Evolutionary conservation across 2,797 vertebrate species (phyloP).

Genomic region (Strix occidentalis): DNA sequence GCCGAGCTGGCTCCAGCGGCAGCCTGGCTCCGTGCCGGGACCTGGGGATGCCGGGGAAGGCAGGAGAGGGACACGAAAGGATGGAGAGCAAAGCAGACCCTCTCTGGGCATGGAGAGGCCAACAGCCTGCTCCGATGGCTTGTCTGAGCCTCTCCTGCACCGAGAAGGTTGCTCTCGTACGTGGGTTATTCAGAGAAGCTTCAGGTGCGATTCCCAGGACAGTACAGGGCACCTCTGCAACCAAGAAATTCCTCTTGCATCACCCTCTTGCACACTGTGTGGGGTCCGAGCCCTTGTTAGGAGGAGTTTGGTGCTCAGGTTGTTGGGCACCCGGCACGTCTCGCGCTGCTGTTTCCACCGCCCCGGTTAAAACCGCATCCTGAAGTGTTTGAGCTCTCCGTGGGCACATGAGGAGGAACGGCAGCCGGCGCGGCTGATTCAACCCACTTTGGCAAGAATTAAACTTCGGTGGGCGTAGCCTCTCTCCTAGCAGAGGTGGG

Average conservation of each 20-base stretch:
- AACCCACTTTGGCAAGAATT: background rate
- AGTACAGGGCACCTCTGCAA: background rate
- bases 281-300: background rate
- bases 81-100: background rate
- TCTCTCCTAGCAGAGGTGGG: background rate
- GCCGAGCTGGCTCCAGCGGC: background rate
- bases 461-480: background rate
- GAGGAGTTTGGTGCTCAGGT: background rate
- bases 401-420: rapidly evolving
- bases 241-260: background rate
- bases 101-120: background rate
- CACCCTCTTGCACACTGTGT: rapidly evolving
- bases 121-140: background rate
- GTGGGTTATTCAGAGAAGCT: background rate
- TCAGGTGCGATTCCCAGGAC: background rate
- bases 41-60: background rate
- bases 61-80: background rate
- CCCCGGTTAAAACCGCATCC: background rate
- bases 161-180: background rate
- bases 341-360: rapidly evolving
- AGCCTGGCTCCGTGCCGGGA: background rate
- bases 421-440: background rate
- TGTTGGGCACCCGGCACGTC: background rate
- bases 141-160: background rate
- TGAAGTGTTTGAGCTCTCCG: background rate